Evolutionary conservation across 53 echinoderm and acorn worm species (phyloP), one percentile per base, ranked within the genome.

Genomic region (Antedon mediterranea): DNA sequence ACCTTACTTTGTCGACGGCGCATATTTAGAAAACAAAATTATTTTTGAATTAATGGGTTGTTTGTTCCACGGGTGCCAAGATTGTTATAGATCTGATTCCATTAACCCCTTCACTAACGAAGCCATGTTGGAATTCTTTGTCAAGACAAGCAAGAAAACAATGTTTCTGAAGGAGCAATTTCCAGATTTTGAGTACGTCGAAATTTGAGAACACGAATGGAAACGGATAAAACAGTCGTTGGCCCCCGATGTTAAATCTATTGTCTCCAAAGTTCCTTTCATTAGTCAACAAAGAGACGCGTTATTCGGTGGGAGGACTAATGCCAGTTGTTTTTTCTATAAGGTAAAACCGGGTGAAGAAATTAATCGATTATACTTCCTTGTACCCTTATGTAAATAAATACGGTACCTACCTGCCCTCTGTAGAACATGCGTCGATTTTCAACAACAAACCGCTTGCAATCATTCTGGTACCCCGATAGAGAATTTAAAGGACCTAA

Each of bases 371-470:
- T 29, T 80, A 84, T 76, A 86, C 78, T 43, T 89, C 89, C 0
- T 27, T 92, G 0, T 89, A 92, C 13, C 92, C 86, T 0, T 86
- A 34, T 34, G 82, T 73, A 0, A 89, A 92, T 11, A 86, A 89
- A 42, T 92, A 92, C n/a, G 75, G 82, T 23, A 73, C 79, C 5
- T 86, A 89, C 44, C 86, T 91, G 75, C 82, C 89, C 0, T 79
- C 89, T 92, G 92, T 43, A 27, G 79, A 5, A 82, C 77, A 0
- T 92, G 92, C 34, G 77, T n/a, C n/a, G n/a, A 86, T 71, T 30
- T 75, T 0, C 74, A 72, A 18, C 73, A 83, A 3, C 29, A 32
- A 9, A 79, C 37, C 0, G 43, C 26, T 0, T 90, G 87, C 32
- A 0, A 0, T 0, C 90, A 90, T 32, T 75, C 31, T 11, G 87